Percentiles rank a stretch among this genome's conserved stretches.
Evolutionary conservation across 2,113 vertebrate genomes (phyloP).

Genomic region (Pantherophis guttatus): DNA sequence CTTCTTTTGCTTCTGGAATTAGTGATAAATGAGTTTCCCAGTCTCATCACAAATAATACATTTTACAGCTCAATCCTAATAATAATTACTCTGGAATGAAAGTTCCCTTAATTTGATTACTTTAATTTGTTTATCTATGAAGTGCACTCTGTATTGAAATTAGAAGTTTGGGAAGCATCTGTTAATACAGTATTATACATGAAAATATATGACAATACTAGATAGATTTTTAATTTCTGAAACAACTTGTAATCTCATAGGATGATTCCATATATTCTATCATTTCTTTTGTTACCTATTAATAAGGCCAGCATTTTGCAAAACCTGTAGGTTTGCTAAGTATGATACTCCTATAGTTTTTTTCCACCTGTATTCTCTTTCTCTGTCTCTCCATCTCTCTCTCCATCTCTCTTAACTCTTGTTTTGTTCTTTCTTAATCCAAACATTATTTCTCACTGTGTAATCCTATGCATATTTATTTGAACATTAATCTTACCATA

Average conservation of each 20-base stretch:
- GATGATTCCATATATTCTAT: conserved; percentile 39
- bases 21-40: background rate
- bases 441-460: background rate
- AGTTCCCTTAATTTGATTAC: background rate
- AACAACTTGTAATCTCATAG: conserved; percentile 19
- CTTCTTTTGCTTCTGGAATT: background rate
- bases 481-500: background rate
- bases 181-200: background rate
- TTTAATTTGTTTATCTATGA: background rate
- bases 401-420: background rate
- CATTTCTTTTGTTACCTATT: background rate
- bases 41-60: background rate
- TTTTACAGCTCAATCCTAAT: background rate
- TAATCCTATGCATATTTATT: background rate
- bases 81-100: background rate
- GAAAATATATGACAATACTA: conserved; percentile 35
- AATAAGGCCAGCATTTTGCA: background rate
- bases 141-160: conserved; percentile 30
- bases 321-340: background rate
- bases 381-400: background rate
- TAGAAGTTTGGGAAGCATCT: conserved; percentile 35
- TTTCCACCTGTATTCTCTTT: background rate
- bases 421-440: background rate
- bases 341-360: background rate
- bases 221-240: conserved; percentile 40